phyloP scores from a whole-genome alignment of 2,113 vertebrate species.

The Solea solea region DNA sequence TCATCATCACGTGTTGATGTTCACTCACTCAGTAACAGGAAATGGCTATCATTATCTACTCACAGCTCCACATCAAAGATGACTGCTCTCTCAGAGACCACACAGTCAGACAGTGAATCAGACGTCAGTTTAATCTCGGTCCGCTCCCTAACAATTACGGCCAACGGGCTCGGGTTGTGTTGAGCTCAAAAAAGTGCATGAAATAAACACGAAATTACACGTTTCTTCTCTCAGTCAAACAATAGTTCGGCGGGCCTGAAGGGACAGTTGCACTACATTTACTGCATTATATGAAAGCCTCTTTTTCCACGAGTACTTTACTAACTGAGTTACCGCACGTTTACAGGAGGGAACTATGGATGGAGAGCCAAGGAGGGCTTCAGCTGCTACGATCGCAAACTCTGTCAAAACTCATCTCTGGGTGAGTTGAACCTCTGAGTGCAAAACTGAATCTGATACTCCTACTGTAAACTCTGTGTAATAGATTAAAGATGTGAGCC shows the following conservation, averaged over 20 bases:
- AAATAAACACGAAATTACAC: conserved; percentile 26
- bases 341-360: conserved; percentile 84
- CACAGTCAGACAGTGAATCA: conserved; percentile 1
- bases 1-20: neutral
- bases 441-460: too few species aligned
- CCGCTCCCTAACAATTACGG: conserved; percentile 9
- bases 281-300: neutral
- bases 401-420: conserved; percentile 84
- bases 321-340: conserved; percentile 14
- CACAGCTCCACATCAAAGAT: neutral
- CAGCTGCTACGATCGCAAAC: conserved; percentile 84
- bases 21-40: neutral
- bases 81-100: neutral
- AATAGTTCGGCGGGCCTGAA: neutral
- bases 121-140: conserved; percentile 8
- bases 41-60: neutral
- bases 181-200: conserved; percentile 6
- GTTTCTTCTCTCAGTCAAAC: neutral
- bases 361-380: conserved; percentile 88
- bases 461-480: neutral
- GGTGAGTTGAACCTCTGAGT: conserved; percentile 65
- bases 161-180: conserved; percentile 2
- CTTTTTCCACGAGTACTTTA: neutral
- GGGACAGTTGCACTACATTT: neutral
- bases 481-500: neutral